These are phyloP conservation scores for Leptopilina drosophilae DNA, from an alignment of 2,888 invertebrate genomes.

Conservation along the genomic window DNA sequence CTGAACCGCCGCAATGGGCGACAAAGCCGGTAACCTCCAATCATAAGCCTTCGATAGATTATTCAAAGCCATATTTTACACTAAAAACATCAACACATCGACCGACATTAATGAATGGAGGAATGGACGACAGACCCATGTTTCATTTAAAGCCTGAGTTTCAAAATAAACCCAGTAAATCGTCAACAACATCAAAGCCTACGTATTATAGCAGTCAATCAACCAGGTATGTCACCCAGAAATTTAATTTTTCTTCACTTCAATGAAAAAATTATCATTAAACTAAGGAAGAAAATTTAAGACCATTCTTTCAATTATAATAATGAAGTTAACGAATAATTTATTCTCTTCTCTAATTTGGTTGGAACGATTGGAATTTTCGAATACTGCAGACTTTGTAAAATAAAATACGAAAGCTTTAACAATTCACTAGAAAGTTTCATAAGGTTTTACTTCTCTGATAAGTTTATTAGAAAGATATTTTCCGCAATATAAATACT, in stretches of 20 bases:
- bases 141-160: constrained; percentile 67
- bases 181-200: constrained; percentile 67
- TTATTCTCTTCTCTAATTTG: too few species aligned
- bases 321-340: too few species aligned
- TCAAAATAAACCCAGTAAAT: constrained; percentile 60
- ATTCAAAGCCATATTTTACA: constrained; percentile 69
- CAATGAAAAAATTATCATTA: too few species aligned
- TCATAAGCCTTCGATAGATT: constrained; percentile 63
- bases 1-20: constrained; percentile 71
- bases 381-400: neutral
- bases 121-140: constrained; percentile 66
- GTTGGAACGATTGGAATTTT: neutral
- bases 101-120: constrained; percentile 60
- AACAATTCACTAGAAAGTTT: too few species aligned
- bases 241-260: neutral
- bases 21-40: constrained; percentile 66
- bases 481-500: too few species aligned
- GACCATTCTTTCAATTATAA: too few species aligned
- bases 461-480: too few species aligned
- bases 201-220: constrained; percentile 62
- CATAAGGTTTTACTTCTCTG: too few species aligned
- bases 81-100: constrained; percentile 69
- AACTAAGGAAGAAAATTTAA: too few species aligned
- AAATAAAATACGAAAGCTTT: too few species aligned
- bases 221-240: constrained; percentile 68